Evolutionary conservation across 2,113 vertebrate genomes (phyloP), one percentile per base, ranked within the genome.

Genomic region (Paramisgurnus dabryanus): DNA sequence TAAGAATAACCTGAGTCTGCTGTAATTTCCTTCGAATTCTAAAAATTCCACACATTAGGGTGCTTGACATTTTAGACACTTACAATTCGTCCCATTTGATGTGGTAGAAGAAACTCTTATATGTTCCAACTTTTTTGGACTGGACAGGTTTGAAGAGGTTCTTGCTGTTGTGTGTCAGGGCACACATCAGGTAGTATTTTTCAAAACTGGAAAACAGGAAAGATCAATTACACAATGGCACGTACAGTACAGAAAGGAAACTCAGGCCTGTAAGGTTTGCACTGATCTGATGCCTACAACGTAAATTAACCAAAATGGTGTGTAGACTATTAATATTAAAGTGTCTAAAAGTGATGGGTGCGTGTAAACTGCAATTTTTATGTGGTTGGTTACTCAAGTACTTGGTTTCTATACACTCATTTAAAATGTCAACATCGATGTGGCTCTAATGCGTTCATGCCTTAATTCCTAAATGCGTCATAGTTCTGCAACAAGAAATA

Each of bases 11-110:
- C 12, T 9, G 47, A 27, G 7, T 6, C 17, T 27, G 63, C 10
- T 22, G 15, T 7, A 17, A 27, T 15, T 58, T 47, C 34, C 22
- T 10, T n/a, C 3, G 22, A 53, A 60, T 18, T 39, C 27, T 8
- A 68, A 4, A 74, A 66, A 50, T 27, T 47, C 10, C 61, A 76
- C 27, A 47, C 39, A 66, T 45, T 39, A 53, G 10, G 2, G 0
- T 80, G 68, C 7, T 47, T 58, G 60, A 79, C 18, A 95, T 97
- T 97, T 93, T 47, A 67, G 60, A 79, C 18, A 95, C 98, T 97
- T 93, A 99, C 98, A 97, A 89, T 87, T 99, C 97, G 80, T 99
- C 96, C 98, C 98, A 99, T 87, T 97, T 98, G 89, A 98, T 94
- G 90, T 98, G 95, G 91, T 97, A 98, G 93, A 97, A 99, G 90